Conservation (phyloP, 1,140 invertebrate genomes). For the Conopomorpha cramerella region DNA sequence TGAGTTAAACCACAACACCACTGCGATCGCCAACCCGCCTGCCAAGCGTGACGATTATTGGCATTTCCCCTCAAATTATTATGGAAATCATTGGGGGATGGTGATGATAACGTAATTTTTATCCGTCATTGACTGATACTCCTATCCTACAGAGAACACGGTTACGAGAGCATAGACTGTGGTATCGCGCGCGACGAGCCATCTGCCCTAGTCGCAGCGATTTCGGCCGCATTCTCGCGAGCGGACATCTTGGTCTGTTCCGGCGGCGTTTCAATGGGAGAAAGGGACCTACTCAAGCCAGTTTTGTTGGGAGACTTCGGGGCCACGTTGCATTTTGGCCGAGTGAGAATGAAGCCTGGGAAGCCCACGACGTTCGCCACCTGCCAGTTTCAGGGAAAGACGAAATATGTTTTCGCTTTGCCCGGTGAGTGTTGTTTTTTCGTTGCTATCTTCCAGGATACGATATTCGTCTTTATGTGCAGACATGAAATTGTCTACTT, state of each 20-base stretch:
- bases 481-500: neutral
- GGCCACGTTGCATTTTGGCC: conserved; percentile 86
- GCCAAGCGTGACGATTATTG: too few relatives aligned
- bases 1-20: too few relatives aligned
- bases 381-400: conserved; percentile 62
- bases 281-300: conserved; percentile 88
- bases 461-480: neutral
- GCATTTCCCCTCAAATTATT: too few relatives aligned
- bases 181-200: conserved; percentile 58
- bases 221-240: conserved; percentile 64
- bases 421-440: conserved; percentile 69
- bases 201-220: conserved; percentile 57
- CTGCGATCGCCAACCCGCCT: too few relatives aligned
- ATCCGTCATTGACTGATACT: too few relatives aligned
- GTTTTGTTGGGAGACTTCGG: conserved; percentile 76
- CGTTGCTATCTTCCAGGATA: too few relatives aligned
- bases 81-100: too few relatives aligned
- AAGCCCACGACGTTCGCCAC: conserved; percentile 96
- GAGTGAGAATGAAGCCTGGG: conserved; percentile 95
- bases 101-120: too few relatives aligned
- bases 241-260: conserved; percentile 84
- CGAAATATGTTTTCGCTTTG: conserved; percentile 86
- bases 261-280: conserved; percentile 97
- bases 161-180: conserved; percentile 51
- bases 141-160: conserved; percentile 45